Evolutionary conservation across 2,797 vertebrate genomes (phyloP), one percentile per base, ranked within the genome.

Genomic region (Mus minutoides): DNA sequence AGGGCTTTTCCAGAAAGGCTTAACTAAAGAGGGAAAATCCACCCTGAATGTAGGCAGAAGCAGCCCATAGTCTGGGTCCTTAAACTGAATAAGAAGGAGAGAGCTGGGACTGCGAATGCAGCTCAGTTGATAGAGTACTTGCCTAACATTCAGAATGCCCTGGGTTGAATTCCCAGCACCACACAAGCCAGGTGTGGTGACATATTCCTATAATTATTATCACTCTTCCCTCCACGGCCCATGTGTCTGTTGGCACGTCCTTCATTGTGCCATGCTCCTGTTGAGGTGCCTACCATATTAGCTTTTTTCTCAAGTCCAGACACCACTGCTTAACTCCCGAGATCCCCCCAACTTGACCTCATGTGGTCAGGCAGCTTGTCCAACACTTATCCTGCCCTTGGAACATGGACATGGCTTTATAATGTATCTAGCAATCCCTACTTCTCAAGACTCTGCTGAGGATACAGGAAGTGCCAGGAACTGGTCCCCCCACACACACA

Each of bases 401-500:
- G 43, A 56, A 88, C 92, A 58, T 29, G 21, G 12, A 34, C 31
- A 40, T 4, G 17, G 60, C 24, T 46, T 60, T 87, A 54, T 13
- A 54, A n/a, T 54, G 21, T 31, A 54, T 37, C 31, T 13, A 0
- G 19, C 22, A 29, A 12, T 14, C 19, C 26, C 73, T 21, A 52
- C 52, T 34, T 31, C 49, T 46, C 34, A n/a, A 75, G 52, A 24
- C 73, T 43, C 1, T 40, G 31, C 34, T 31, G 24, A 67, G n/a
- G 52, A 90, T 5, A 0, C 40, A 37, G 73, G 75, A 37, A 34
- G 31, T 26, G 56, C 56, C 6, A 17, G 37, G 43, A 5, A 49
- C 49, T 3, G 86, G 1, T 12, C 17, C 13, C 0, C 0, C 2
- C n/a, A 26, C 10, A 11, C 49, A 46, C 49, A 49, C 49, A 71